These are phyloP conservation scores for Corvus hawaiiensis DNA, from an alignment of 2,113 vertebrate species.

Conservation along the genomic window DNA sequence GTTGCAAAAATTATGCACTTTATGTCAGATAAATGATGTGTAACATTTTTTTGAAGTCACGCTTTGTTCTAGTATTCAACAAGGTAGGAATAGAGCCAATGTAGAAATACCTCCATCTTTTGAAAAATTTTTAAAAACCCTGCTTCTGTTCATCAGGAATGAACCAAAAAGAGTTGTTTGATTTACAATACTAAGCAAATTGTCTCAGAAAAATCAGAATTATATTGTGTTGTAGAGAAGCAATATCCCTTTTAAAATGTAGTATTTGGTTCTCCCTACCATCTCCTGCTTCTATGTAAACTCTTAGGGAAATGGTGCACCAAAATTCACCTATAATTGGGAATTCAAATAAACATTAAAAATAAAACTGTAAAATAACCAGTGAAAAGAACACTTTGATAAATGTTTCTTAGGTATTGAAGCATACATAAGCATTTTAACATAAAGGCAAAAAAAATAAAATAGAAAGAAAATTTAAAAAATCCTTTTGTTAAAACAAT, in stretches of 20 bases:
- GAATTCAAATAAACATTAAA: conserved; percentile 40
- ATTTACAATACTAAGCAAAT: background rate
- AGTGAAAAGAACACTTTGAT: conserved; percentile 36
- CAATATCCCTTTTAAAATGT: conserved; percentile 11
- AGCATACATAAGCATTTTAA: conserved; percentile 30
- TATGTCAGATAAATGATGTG: background rate
- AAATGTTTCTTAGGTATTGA: conserved; percentile 57
- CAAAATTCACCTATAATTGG: conserved; percentile 45
- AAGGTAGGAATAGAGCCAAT: background rate
- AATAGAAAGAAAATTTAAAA: background rate
- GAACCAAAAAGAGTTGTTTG: background rate
- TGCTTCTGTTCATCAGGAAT: background rate
- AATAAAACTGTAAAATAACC: conserved; percentile 30
- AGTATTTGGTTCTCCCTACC: background rate
- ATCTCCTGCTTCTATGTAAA: conserved; percentile 1
- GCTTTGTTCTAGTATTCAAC: background rate
- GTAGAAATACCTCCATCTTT: background rate
- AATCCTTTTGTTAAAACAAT: conserved; percentile 17
- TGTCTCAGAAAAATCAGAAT: background rate
- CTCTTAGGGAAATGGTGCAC: conserved; percentile 18
- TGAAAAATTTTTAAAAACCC: background rate
- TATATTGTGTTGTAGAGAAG: background rate
- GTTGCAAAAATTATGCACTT: background rate
- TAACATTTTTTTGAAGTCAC: background rate
- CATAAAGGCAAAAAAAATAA: conserved; percentile 6